Percentiles rank a stretch among this genome's conserved stretches.
phyloP scores from a whole-genome alignment of 2,113 vertebrate genomes.

The Sinosuthora webbiana region DNA sequence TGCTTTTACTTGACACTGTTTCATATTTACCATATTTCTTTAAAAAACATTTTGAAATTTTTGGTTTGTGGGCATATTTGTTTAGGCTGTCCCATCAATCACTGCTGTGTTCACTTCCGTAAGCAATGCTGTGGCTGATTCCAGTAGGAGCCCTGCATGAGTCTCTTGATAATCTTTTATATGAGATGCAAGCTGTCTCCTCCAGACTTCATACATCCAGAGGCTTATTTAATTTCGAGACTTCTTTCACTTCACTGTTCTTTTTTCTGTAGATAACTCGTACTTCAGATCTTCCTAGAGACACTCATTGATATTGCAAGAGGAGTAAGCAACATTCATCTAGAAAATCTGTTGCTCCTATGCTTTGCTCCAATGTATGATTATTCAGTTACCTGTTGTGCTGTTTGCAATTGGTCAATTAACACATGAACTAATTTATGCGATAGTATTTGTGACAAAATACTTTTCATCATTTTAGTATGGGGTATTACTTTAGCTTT shows the following conservation, averaged over 20 bases:
- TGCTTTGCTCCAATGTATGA: neutral
- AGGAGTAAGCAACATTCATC: neutral
- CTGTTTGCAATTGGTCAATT: neutral
- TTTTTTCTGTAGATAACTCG: neutral
- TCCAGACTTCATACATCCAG: neutral
- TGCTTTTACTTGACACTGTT: constrained; percentile 30
- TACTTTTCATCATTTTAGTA: neutral
- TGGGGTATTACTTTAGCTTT: neutral
- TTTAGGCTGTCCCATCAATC: neutral
- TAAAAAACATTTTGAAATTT: constrained; percentile 1
- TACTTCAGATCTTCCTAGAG: neutral
- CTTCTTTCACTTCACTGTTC: neutral
- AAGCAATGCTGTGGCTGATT: neutral
- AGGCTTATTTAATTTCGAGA: neutral
- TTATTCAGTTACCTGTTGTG: neutral
- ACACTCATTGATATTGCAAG: neutral
- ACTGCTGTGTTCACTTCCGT: neutral
- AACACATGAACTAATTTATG: neutral
- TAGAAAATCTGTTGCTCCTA: neutral
- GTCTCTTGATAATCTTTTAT: neutral
- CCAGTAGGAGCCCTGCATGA: neutral
- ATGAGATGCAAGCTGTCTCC: neutral
- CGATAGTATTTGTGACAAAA: neutral
- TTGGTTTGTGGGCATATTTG: neutral
- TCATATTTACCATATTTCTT: constrained; percentile 25